A percentile compares a stretch with the other conserved stretches of the same genome.
Conservation (phyloP, 2,888 invertebrate species). For the Quadroppia sp. region DNA sequence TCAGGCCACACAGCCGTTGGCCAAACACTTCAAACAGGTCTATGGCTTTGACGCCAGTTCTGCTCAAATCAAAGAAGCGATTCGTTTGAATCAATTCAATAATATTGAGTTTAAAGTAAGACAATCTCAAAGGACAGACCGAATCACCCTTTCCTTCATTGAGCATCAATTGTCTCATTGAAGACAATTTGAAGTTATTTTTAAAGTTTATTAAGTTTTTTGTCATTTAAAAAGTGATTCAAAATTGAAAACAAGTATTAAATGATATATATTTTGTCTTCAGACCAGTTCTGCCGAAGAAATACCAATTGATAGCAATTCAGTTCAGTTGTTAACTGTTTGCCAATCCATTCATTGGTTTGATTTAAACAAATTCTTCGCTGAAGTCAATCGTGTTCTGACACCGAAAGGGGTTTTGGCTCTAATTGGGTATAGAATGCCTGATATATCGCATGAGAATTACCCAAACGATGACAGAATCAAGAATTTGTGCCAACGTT, state of each 20-base stretch:
- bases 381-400: slow-evolving; percentile 44
- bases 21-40: slow-evolving; percentile 54
- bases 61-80: slow-evolving; percentile 53
- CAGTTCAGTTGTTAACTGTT: slow-evolving; percentile 43
- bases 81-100: slow-evolving; percentile 48
- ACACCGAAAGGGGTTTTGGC: slow-evolving; percentile 44
- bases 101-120: slow-evolving; percentile 50
- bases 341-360: slow-evolving; percentile 46
- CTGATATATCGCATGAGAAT: slow-evolving; percentile 40
- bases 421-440: slow-evolving; percentile 45
- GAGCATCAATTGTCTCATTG: no score
- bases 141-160: no score
- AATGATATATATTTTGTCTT: no score
- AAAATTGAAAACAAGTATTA: no score
- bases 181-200: no score
- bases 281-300: slow-evolving; percentile 35
- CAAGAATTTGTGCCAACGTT: slow-evolving; percentile 30
- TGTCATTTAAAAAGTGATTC: no score
- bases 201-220: no score
- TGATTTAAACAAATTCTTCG: slow-evolving; percentile 41
- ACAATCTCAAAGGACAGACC: neutral
- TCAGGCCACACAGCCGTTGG: slow-evolving; percentile 55
- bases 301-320: slow-evolving; percentile 37
- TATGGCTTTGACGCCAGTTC: slow-evolving; percentile 55
- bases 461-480: slow-evolving; percentile 31